Percentiles rank a stretch among this genome's conserved stretches.
phyloP scores from a whole-genome alignment of 2,888 invertebrate genomes.

The Actias luna region DNA sequence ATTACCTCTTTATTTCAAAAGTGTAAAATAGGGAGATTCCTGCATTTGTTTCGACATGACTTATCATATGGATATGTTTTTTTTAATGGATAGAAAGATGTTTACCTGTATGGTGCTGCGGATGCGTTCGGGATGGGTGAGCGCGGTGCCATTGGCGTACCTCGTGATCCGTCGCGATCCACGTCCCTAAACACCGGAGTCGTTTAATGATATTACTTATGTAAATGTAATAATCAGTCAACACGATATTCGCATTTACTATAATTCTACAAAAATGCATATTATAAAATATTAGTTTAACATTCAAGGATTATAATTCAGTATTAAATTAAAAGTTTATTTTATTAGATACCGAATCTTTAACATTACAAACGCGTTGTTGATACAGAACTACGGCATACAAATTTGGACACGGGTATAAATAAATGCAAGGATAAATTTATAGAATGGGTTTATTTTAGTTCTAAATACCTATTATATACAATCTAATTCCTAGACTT shows the following conservation, averaged over 20 bases:
- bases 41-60: too few species aligned
- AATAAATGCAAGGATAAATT: slow-evolving; percentile 1
- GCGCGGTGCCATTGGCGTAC: slow-evolving; percentile 63
- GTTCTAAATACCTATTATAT: not conserved
- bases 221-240: not conserved
- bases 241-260: not conserved
- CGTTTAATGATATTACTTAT: not conserved
- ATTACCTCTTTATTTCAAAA: too few species aligned
- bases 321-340: too few species aligned
- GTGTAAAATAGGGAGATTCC: too few species aligned
- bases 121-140: slow-evolving; percentile 62
- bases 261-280: not conserved
- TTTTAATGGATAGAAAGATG: slow-evolving; percentile 33
- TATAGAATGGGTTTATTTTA: not conserved
- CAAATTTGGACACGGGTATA: not conserved
- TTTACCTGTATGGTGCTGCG: slow-evolving; percentile 76
- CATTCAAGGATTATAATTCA: too few species aligned
- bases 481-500: not conserved
- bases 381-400: not conserved
- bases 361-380: too few species aligned
- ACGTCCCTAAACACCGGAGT: slow-evolving; percentile 60
- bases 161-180: slow-evolving; percentile 60
- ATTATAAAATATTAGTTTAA: not conserved
- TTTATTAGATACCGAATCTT: too few species aligned
- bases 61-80: not conserved